These are phyloP conservation scores for Drosophila seclusa DNA, from an alignment of 2,888 invertebrate species.

Conservation along the genomic window DNA sequence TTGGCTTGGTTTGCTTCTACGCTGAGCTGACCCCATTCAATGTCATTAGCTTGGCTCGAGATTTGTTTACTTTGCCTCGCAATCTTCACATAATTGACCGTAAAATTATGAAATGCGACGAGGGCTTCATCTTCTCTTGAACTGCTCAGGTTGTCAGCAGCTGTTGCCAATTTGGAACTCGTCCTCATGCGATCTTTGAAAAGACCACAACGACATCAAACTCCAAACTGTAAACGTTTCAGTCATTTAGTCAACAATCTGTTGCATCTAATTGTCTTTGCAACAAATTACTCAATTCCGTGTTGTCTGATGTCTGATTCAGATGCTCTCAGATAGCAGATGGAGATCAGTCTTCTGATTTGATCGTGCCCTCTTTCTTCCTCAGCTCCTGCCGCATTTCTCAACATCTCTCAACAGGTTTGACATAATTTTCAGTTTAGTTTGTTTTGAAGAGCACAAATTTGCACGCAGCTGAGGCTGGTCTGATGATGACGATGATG, in stretches of 20 bases:
- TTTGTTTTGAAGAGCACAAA: constrained; percentile 75
- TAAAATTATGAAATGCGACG: constrained; percentile 70
- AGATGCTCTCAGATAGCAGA: constrained; percentile 29
- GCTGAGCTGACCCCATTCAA: constrained; percentile 75
- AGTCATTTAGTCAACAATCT: constrained; percentile 79
- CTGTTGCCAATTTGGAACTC: constrained; percentile 25
- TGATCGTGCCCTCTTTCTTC: constrained; percentile 1
- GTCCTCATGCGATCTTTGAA: constrained; percentile 26
- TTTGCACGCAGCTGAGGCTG: constrained; percentile 66
- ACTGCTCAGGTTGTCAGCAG: constrained; percentile 53
- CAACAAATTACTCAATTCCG: constrained; percentile 76
- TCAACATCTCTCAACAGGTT: constrained; percentile 61
- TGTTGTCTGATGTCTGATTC: constrained; percentile 17
- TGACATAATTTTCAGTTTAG: constrained; percentile 78
- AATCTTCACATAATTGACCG: constrained; percentile 73
- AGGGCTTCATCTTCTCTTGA: constrained; percentile 35
- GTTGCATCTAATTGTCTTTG: constrained; percentile 78
- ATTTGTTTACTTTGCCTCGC: constrained; percentile 66
- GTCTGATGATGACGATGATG: constrained; percentile 44
- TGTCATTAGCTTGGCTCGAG: constrained; percentile 79
- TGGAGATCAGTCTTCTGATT: constrained; percentile 36
- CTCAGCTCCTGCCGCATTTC: not conserved
- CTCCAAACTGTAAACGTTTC: constrained; percentile 57
- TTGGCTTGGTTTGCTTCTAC: constrained; percentile 14
- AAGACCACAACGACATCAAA: constrained; percentile 32